Evolutionary conservation across 2,797 vertebrate species (phyloP), one percentile per base, ranked within the genome.

Genomic region (Poeciliopsis presidionis): DNA sequence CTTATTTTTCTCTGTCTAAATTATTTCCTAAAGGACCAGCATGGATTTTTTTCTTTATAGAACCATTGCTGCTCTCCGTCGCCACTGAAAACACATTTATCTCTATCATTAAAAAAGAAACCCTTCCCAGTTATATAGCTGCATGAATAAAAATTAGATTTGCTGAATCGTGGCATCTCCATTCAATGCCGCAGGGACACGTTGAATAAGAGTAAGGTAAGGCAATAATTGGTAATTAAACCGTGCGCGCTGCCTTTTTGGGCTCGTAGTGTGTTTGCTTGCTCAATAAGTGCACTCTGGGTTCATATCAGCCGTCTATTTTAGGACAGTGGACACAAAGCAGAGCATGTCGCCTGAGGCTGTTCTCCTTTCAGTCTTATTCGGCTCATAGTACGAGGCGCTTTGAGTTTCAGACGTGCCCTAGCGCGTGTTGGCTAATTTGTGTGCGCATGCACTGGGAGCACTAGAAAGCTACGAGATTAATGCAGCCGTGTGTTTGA

Each of bases 401-500:
- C 82, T 89, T 74, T 91, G 87, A 87, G 79, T 89, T 77, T 84
- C 13, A 20, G 73, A 22, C 72, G 81, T 82, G 76, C 8, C 39
- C 70, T 73, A 2, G 57, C 61, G 74, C 20, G 63, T 45, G 14
- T 39, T 43, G 70, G 51, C 74, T 87, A 25, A 85, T 89, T 79
- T 86, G 9, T 57, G 78, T 53, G 79, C 14, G 22, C 75, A 81
- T 84, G 70, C 80, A 79, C 71, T 70, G 75, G 4, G 18, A 77
- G 69, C 75, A 91, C 87, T 79, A 88, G 76, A 90, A 87, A 91
- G 87, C 89, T 70, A 47, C 36, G 39, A 70, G 81, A 90, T 91
- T 83, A 92, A 93, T 85, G 77, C 83, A 81, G 81, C 78, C 74
- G 80, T 90, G 91, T 89, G 90, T 91, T 92, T 94, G 92, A 93